phyloP scores from a whole-genome alignment of 2,888 invertebrate genomes.

The Catocala fraxini region DNA sequence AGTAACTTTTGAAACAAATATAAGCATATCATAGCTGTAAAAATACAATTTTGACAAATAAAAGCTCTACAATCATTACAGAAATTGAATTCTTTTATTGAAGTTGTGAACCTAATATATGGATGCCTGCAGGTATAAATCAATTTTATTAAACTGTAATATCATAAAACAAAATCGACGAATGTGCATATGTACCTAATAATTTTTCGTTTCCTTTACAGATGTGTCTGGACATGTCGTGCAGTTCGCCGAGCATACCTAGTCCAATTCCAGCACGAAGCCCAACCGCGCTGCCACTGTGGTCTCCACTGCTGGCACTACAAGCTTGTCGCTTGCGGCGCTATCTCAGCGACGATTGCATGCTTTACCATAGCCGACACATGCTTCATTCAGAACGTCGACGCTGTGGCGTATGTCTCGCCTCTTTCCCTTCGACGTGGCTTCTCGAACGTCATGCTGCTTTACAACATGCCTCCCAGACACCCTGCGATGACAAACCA shows the following conservation, averaged over 20 bases:
- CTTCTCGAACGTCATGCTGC: constrained; percentile 95
- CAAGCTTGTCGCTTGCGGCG: constrained; percentile 83
- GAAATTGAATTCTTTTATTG: constrained; percentile 71
- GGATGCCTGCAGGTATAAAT: constrained; percentile 39
- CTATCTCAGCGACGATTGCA: constrained; percentile 84
- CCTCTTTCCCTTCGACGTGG: constrained; percentile 96
- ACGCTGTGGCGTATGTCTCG: constrained; percentile 94
- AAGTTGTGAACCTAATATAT: constrained; percentile 11
- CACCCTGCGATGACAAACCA: constrained; percentile 92
- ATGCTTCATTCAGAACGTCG: constrained; percentile 80
- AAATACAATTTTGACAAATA: constrained; percentile 94
- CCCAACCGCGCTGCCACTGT: constrained; percentile 75
- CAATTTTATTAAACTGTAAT: neutral
- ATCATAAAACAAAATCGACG: neutral
- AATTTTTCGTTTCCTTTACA: constrained; percentile 56
- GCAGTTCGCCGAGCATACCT: constrained; percentile 67
- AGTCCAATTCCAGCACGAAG: constrained; percentile 74
- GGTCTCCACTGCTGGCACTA: constrained; percentile 82
- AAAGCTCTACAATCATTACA: constrained; percentile 90
- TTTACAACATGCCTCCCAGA: constrained; percentile 92
- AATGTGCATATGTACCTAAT: neutral
- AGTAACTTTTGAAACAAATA: constrained; percentile 91
- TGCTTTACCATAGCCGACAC: constrained; percentile 77
- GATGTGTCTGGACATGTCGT: constrained; percentile 83
- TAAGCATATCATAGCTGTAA: constrained; percentile 98